Conservation (phyloP, 2,888 invertebrate species). For the Chrysolina oricalcia region DNA sequence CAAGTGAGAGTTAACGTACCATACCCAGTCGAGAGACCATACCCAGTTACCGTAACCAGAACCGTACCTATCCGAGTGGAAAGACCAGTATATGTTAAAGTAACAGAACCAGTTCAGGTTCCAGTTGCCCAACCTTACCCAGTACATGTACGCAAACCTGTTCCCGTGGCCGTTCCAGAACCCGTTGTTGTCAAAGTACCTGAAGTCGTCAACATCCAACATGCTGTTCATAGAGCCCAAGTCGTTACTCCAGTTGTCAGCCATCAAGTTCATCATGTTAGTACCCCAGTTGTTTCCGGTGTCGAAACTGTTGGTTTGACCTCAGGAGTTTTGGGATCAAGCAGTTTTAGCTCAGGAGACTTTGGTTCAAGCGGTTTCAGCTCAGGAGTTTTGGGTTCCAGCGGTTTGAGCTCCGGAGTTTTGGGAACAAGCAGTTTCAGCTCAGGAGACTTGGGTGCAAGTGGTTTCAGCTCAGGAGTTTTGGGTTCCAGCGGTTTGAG, state of each 20-base stretch:
- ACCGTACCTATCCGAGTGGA: constrained; percentile 60
- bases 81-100: constrained; percentile 59
- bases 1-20: constrained; percentile 55
- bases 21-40: constrained; percentile 63
- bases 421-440: background rate
- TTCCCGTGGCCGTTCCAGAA: constrained; percentile 58
- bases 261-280: constrained; percentile 17
- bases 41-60: constrained; percentile 59
- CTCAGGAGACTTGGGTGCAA: background rate
- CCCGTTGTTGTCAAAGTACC: constrained; percentile 60
- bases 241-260: constrained; percentile 17
- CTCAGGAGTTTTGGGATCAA: background rate
- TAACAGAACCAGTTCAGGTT: constrained; percentile 60
- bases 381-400: background rate
- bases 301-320: constrained; percentile 3
- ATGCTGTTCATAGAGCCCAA: constrained; percentile 28
- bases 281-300: constrained; percentile 25
- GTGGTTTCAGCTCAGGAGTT: background rate
- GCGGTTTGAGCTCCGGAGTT: background rate
- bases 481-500: background rate
- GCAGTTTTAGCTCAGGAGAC: background rate
- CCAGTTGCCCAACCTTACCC: constrained; percentile 60
- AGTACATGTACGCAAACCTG: constrained; percentile 52
- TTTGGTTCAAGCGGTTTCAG: background rate
- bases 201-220: constrained; percentile 49